These are phyloP conservation scores for Leptobrachium leishanense DNA, from an alignment of 2,113 vertebrate species.

Conservation along the genomic window DNA sequence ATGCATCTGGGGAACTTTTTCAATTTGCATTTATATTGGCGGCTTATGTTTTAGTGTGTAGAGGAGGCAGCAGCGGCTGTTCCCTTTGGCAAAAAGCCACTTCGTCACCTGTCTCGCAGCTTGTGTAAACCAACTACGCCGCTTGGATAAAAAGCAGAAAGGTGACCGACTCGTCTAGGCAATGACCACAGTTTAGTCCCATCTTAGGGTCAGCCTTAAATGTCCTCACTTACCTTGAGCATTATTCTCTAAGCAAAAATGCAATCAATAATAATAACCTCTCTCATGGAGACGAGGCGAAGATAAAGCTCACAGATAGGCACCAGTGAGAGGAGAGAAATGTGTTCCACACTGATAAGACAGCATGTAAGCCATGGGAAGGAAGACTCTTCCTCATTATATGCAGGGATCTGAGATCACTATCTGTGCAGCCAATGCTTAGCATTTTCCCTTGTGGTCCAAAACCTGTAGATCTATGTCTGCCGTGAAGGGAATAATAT, in stretches of 20 bases:
- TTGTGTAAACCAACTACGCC: conserved; percentile 57
- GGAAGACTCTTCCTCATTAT: conserved; percentile 36
- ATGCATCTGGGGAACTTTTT: conserved; percentile 70
- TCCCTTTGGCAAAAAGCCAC: conserved; percentile 53
- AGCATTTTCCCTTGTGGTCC: not conserved
- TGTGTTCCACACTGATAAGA: conserved; percentile 37
- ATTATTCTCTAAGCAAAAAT: not conserved
- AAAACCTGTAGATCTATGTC: not conserved
- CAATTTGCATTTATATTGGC: conserved; percentile 89
- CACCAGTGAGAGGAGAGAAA: conserved; percentile 19
- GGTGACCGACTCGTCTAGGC: not conserved
- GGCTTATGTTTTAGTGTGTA: conserved; percentile 78
- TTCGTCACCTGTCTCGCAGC: conserved; percentile 70
- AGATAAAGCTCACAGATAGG: conserved; percentile 10
- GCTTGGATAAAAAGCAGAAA: not conserved
- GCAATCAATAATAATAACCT: conserved; percentile 15
- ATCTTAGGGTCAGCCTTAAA: not conserved
- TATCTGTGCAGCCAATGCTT: conserved; percentile 56
- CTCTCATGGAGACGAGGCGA: not conserved
- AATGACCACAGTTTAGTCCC: not conserved
- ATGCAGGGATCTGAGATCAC: conserved; percentile 15
- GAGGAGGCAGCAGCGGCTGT: conserved; percentile 36
- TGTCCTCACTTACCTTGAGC: not conserved
- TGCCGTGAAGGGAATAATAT: not conserved
- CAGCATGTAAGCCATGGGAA: conserved; percentile 15